These are phyloP conservation scores for Gryon sp. DNA, from an alignment of 1,140 invertebrate species.

Conservation along the genomic window DNA sequence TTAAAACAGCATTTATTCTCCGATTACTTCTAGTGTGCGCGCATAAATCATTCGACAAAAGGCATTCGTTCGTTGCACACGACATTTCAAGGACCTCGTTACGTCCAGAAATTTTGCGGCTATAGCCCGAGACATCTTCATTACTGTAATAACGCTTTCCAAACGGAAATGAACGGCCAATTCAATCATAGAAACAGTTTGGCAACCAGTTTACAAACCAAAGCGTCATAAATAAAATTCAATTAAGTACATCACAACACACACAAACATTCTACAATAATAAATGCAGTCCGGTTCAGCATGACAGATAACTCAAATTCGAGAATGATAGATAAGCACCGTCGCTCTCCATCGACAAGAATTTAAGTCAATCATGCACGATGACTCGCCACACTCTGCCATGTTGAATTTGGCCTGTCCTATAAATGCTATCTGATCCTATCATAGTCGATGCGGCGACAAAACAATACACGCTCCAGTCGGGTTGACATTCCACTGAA, in stretches of 20 bases:
- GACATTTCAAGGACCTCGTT: not conserved
- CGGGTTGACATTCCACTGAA: slow-evolving; percentile 20
- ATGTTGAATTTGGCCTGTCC: slow-evolving; percentile 36
- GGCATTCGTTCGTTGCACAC: not conserved
- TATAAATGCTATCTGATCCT: slow-evolving; percentile 31
- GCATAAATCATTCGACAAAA: slow-evolving; percentile 22
- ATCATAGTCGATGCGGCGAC: slow-evolving; percentile 27
- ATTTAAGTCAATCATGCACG: slow-evolving; percentile 58
- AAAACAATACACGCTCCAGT: slow-evolving; percentile 23
- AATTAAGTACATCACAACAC: slow-evolving; percentile 2
- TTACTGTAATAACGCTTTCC: not conserved
- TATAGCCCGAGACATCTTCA: not conserved
- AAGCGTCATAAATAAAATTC: slow-evolving; percentile 33
- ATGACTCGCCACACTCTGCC: slow-evolving; percentile 42
- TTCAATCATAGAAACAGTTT: not conserved
- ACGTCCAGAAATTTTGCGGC: not conserved
- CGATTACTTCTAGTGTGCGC: slow-evolving; percentile 15
- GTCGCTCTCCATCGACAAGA: slow-evolving; percentile 42
- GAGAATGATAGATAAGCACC: slow-evolving; percentile 51
- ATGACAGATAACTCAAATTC: slow-evolving; percentile 51
- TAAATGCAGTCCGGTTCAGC: slow-evolving; percentile 16
- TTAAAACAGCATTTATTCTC: slow-evolving; percentile 41
- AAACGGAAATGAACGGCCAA: not conserved
- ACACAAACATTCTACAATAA: not conserved
- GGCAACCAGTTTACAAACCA: not conserved